Base-by-base conservation (phyloP, 2,113 vertebrate genomes). In the Xerus inauris region DNA sequence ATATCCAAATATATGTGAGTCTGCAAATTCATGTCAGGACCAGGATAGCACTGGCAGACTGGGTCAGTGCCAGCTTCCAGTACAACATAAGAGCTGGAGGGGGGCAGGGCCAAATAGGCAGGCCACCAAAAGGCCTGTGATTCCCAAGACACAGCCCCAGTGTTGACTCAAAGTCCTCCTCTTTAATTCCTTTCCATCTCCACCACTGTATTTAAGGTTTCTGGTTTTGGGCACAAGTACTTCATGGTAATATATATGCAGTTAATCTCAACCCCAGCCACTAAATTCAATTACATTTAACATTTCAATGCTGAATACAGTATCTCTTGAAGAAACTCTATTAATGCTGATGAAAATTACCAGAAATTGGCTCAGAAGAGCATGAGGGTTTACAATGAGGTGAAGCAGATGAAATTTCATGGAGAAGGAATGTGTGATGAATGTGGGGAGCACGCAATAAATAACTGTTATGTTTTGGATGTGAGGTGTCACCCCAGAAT, bases 331-430 rank as follows among this genome's bases (percentile, higher is more conserved):
- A 96, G 82, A 73, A 89, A 71, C 1, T 65, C 45, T 85, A 67
- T 89, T 91, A 95, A 94, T 69, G 76, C 54, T 94, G 19, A 92
- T 47, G 59, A 96, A 98, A 98, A 98, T 91, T 47, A 91, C 65
- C 32, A 93, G 76, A 73, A 77, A 85, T 5, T 79, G 83, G 65
- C 92, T 82, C 51, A 84, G 54, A 62, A 94, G 77, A 95, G 92
- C 49, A 82, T 9, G 73, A 3, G 51, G 30, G 26, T 65, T 96
- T 95, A 80, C 81, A 96, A 86, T 57, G 69, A 96, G 92, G 35
- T 17, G 54, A 97, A 35, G 76, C 49, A 96, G 47, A 94, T 94
- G 90, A 87, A 57, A 95, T 49, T 67, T 67, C n/a, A 79, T 8
- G 24, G 90, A 80, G 69, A 95, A 83, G 8, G 59, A 76, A 77